Evolutionary conservation across 2,113 vertebrate genomes (phyloP), one percentile per base, ranked within the genome.

Genomic region (Corydoras maculifer): DNA sequence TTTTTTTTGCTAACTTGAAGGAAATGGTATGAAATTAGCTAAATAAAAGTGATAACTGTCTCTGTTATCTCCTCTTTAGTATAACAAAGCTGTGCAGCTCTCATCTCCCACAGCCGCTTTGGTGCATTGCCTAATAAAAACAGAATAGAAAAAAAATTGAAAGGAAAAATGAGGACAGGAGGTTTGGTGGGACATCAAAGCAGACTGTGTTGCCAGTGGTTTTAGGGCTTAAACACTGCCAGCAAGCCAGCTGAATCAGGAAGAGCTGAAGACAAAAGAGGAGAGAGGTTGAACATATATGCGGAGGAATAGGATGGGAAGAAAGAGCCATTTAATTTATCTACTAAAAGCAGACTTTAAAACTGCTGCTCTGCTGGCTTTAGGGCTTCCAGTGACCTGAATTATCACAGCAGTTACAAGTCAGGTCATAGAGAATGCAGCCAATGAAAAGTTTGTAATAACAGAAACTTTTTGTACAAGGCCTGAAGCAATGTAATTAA

Each of bases 351-450:
- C 71, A 74, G 74, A 77, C 65, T 62, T 75, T 70, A 73, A 66
- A 73, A 63, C 62, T 63, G 72, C n/a, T 43, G 72, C 77, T 73
- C 66, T 65, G 62, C 60, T 78, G 62, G 73, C 69, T 58, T 32
- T 49, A 67, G 73, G 78, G 62, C 67, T 77, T 75, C 58, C 68
- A 61, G 73, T 77, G 78, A 75, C 78, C 78, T 80, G 75, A 77
- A 77, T 80, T 75, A 80, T 65, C 66, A 6, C 57, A 67, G 73
- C 73, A 75, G 75, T 80, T 80, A 77, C 64, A 77, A 68, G 58
- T 75, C 65, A 60, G 51, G 69, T 62, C 65, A 13, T 57, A 35
- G 31, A 61, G 51, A 73, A 43, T 43, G 51, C 50, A 29, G n/a
- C 30, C 9, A 59, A 31, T 13, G 10, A 58, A 59, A n/a, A 62